Conservation (phyloP, 2,888 invertebrate species). For the Eupithecia tripunctaria region DNA sequence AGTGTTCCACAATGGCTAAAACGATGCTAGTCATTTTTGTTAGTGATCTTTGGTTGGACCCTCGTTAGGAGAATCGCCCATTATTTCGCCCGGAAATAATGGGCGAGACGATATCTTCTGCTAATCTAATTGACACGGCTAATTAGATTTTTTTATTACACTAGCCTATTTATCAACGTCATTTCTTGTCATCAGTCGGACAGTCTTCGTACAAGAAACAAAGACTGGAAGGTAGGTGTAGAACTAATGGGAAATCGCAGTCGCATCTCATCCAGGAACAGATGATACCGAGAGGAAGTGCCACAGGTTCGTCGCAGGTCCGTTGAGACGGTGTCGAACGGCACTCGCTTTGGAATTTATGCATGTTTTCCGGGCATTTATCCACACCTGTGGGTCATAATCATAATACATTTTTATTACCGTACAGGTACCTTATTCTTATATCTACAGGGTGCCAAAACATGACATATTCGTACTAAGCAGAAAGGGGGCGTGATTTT, state of each 20-base stretch:
- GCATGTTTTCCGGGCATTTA: conserved; percentile 73
- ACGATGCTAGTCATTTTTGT: too few species aligned
- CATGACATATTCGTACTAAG: too few species aligned
- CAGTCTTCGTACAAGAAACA: conserved; percentile 77
- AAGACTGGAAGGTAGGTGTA: conserved; percentile 71
- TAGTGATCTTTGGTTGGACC: too few species aligned
- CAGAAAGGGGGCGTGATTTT: too few species aligned
- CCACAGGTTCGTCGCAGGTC: conserved; percentile 76
- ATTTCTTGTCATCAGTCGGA: conserved; percentile 46
- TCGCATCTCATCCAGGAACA: conserved; percentile 78
- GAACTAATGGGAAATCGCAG: conserved; percentile 76
- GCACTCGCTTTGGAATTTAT: conserved; percentile 73
- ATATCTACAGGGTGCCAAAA: too few species aligned
- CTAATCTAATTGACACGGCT: too few species aligned
- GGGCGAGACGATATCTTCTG: too few species aligned
- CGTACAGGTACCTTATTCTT: too few species aligned
- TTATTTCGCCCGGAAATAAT: too few species aligned
- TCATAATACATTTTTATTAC: neutral
- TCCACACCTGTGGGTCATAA: conserved; percentile 60
- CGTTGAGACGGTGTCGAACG: conserved; percentile 72
- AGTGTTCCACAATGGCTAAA: too few species aligned
- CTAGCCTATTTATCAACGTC: neutral
- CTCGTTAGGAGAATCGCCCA: too few species aligned
- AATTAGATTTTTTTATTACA: too few species aligned
- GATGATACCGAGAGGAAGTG: conserved; percentile 69